Conservation (phyloP, 2,797 vertebrate species). For the Rhinoraja longicauda region DNA sequence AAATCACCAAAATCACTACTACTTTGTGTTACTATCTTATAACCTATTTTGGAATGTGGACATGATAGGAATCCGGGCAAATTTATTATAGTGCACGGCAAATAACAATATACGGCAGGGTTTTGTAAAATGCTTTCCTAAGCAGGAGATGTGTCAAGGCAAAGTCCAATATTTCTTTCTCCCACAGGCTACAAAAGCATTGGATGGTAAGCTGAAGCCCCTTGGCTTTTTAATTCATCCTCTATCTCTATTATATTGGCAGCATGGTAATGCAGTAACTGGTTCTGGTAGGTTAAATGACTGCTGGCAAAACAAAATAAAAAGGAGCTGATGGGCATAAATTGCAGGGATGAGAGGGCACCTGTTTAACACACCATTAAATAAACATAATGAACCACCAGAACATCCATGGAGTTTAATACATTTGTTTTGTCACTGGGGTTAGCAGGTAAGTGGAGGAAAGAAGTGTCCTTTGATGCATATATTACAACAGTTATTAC, state of each 20-base stretch:
- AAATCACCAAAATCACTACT: neutral
- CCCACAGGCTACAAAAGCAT: neutral
- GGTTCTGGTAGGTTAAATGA: no score
- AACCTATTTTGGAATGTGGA: neutral
- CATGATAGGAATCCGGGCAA: neutral
- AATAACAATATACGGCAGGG: neutral
- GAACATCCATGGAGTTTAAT: neutral
- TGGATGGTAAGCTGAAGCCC: neutral
- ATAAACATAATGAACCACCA: neutral
- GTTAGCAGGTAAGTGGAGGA: neutral
- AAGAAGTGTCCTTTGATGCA: neutral
- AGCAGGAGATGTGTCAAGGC: neutral
- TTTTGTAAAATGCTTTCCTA: neutral
- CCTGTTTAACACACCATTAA: neutral
- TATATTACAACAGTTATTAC: neutral
- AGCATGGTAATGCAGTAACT: no score
- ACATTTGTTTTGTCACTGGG: neutral
- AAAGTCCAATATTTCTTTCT: neutral
- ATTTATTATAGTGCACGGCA: neutral
- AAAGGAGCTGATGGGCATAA: no score
- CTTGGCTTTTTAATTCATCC: neutral
- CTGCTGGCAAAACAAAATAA: no score
- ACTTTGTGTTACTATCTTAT: neutral
- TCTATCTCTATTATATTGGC: neutral
- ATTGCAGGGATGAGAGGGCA: no score